A percentile compares a stretch with the other conserved stretches of the same genome.
Evolutionary conservation across 2,113 vertebrate species (phyloP).

Genomic region (Sylvia atricapilla): DNA sequence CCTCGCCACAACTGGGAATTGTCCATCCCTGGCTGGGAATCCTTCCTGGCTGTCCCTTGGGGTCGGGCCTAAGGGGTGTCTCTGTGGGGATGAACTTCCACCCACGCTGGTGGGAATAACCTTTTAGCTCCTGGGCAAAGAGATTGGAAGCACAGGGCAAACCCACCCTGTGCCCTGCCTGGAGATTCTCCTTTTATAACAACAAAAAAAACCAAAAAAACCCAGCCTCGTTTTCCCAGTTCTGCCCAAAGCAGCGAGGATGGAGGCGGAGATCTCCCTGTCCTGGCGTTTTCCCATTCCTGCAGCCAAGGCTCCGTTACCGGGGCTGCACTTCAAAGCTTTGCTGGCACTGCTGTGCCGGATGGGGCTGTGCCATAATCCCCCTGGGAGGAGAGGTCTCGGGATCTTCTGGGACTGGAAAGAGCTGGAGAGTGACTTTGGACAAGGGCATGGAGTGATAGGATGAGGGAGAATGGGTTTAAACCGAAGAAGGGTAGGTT

Average conservation of each 20-base stretch:
- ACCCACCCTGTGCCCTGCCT: accelerated
- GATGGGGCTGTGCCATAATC: background rate
- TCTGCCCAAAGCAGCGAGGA: background rate
- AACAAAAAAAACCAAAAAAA: background rate
- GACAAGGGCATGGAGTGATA: background rate
- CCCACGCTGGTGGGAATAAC: background rate
- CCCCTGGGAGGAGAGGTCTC: background rate
- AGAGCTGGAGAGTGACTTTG: background rate
- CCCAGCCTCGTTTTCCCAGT: accelerated
- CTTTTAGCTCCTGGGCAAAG: background rate
- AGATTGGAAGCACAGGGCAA: background rate
- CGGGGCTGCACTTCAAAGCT: constrained; percentile 21
- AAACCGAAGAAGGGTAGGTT: background rate
- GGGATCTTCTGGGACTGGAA: background rate
- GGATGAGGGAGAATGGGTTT: background rate
- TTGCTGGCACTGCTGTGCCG: background rate
- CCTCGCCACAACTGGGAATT: background rate
- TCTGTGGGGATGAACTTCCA: background rate
- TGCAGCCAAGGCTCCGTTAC: background rate
- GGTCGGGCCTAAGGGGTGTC: background rate
- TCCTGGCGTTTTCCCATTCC: background rate
- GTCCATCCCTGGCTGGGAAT: background rate
- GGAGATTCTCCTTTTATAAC: accelerated
- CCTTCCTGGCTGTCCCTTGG: accelerated
- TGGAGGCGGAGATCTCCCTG: background rate